Percentiles rank a stretch among this genome's conserved stretches.
Conservation (phyloP, 2,113 vertebrate genomes). For the Barbus barbus region DNA sequence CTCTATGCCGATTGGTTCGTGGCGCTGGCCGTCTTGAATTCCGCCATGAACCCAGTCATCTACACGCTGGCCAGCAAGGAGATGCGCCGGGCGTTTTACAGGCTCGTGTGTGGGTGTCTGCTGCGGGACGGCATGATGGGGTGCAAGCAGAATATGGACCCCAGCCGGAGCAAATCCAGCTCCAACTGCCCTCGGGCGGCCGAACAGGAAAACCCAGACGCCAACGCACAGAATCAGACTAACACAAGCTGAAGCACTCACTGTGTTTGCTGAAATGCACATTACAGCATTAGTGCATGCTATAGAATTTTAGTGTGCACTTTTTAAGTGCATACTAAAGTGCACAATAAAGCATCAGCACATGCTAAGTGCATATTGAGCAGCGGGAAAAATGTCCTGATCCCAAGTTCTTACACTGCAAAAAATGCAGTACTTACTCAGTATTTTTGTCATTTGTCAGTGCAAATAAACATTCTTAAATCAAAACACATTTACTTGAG, state of each 20-base stretch:
- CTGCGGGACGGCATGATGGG: slow-evolving; percentile 61
- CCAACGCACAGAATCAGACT: not conserved
- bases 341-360: not conserved
- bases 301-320: not conserved
- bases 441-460: no score
- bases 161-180: slow-evolving; percentile 88
- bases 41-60: slow-evolving; percentile 93
- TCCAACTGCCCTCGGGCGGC: slow-evolving; percentile 79
- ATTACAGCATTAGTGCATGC: slow-evolving; percentile 9
- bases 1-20: slow-evolving; percentile 90
- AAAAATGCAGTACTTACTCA: no score
- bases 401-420: not conserved
- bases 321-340: slow-evolving; percentile 7
- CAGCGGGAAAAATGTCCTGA: not conserved
- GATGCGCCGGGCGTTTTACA: slow-evolving; percentile 90
- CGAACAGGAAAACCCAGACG: slow-evolving; percentile 60
- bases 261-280: not conserved
- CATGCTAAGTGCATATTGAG: not conserved
- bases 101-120: slow-evolving; percentile 82
- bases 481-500: no score
- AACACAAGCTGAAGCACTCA: not conserved
- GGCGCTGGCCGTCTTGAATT: slow-evolving; percentile 88
- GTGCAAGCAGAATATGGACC: slow-evolving; percentile 76
- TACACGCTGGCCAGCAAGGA: slow-evolving; percentile 95
- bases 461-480: no score